These are phyloP conservation scores for Panthera uncia DNA, from an alignment of 2,113 vertebrate species.

Conservation along the genomic window DNA sequence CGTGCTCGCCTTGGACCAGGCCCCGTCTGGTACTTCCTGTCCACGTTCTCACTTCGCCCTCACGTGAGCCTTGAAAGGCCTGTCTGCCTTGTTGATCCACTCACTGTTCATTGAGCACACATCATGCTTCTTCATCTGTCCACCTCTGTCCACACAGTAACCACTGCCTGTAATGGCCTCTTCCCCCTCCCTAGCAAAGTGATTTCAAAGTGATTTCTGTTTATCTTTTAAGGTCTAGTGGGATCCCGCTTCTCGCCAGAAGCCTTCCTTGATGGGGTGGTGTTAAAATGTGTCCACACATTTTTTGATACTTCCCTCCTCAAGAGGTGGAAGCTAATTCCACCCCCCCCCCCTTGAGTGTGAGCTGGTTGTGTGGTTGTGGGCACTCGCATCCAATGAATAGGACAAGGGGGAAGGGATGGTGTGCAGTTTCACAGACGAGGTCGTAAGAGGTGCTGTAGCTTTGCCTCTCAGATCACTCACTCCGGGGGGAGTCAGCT, in stretches of 20 bases:
- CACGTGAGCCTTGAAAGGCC: neutral
- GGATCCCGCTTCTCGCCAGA: neutral
- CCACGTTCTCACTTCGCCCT: neutral
- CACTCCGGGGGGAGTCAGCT: neutral
- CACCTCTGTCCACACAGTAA: neutral
- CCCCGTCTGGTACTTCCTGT: neutral
- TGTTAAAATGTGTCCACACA: neutral
- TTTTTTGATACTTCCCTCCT: neutral
- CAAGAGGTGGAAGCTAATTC: neutral
- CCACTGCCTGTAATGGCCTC: neutral
- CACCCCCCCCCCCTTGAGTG: neutral
- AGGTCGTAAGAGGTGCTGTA: neutral
- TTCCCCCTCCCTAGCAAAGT: neutral
- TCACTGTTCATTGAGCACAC: too few relatives aligned
- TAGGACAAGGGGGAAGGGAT: neutral
- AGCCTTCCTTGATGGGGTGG: neutral
- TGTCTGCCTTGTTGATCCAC: neutral
- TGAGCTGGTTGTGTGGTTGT: neutral
- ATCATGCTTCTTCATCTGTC: neutral
- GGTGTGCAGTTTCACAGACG: neutral
- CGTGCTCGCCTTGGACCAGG: neutral
- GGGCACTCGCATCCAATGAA: neutral
- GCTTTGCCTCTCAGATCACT: neutral
- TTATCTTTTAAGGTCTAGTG: neutral
- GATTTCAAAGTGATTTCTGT: neutral